phyloP scores from a whole-genome alignment of 2,888 invertebrate genomes.

The Steinernema scapterisci region DNA sequence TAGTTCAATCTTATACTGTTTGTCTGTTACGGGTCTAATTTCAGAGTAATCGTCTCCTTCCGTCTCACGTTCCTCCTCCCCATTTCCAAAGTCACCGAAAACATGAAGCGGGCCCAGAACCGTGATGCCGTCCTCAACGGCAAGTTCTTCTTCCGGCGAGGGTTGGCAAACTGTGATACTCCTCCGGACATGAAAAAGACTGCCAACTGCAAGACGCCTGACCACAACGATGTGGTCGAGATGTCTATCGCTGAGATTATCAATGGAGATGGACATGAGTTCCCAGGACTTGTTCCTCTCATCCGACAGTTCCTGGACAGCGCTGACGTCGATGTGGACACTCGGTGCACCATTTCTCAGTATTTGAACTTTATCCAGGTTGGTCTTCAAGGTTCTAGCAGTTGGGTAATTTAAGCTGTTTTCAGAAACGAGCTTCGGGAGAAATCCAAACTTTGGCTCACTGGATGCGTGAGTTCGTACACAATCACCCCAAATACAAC shows the following conservation, averaged over 20 bases:
- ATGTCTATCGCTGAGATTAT: constrained; percentile 96
- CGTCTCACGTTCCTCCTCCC: constrained; percentile 94
- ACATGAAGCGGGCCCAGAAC: constrained; percentile 92
- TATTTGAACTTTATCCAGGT: constrained; percentile 77
- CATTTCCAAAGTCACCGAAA: constrained; percentile 77
- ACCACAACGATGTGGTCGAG: constrained; percentile 71
- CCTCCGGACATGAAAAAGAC: constrained; percentile 59
- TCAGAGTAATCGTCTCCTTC: constrained; percentile 90
- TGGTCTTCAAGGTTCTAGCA: no score
- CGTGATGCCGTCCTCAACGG: constrained; percentile 82
- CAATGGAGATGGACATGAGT: constrained; percentile 87
- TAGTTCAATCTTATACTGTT: constrained; percentile 31
- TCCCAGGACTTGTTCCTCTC: constrained; percentile 90
- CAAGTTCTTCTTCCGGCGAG: constrained; percentile 90
- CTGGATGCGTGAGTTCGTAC: constrained; percentile 90
- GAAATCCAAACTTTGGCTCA: constrained; percentile 89
- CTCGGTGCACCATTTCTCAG: constrained; percentile 87
- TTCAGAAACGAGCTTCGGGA: constrained; percentile 77
- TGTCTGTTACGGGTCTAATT: not conserved
- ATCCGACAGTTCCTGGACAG: constrained; percentile 90
- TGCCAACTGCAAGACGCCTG: constrained; percentile 40
- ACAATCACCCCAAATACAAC: constrained; percentile 76
- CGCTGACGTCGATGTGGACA: constrained; percentile 97
- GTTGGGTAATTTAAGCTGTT: constrained; percentile 69
- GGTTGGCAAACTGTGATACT: constrained; percentile 59